Percentiles rank a stretch among this genome's conserved stretches.
These are phyloP conservation scores for Bryconaethiops microstoma DNA, from an alignment of 2,797 vertebrate genomes.

Conservation along the genomic window DNA sequence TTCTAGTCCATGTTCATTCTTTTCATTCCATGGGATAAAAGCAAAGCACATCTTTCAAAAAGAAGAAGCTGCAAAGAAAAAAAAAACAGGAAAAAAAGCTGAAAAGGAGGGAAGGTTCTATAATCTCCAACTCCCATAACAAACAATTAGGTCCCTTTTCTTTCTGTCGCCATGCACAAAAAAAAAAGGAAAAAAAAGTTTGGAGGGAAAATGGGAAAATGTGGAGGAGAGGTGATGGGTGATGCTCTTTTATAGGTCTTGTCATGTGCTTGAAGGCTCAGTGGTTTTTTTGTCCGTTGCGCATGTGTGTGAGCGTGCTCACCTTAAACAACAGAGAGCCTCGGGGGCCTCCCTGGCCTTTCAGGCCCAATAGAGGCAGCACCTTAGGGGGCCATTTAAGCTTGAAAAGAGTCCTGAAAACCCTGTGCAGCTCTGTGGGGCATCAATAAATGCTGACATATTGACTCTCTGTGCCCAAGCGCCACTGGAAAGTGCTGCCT, in stretches of 20 bases:
- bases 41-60: slow-evolving; percentile 59
- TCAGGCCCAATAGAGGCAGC: slow-evolving; percentile 77
- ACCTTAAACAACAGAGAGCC: slow-evolving; percentile 84
- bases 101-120: slow-evolving; percentile 45
- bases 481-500: slow-evolving; percentile 78
- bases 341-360: slow-evolving; percentile 68
- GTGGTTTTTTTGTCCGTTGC: slow-evolving; percentile 66
- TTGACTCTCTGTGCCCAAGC: slow-evolving; percentile 79
- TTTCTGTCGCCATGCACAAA: slow-evolving; percentile 51
- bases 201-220: slow-evolving; percentile 57
- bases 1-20: slow-evolving; percentile 43
- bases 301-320: slow-evolving; percentile 72
- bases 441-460: slow-evolving; percentile 86
- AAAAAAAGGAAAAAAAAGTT: slow-evolving; percentile 31
- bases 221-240: slow-evolving; percentile 67
- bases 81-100: slow-evolving; percentile 26
- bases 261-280: slow-evolving; percentile 74
- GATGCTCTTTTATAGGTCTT: slow-evolving; percentile 78
- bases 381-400: slow-evolving; percentile 82
- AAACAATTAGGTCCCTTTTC: slow-evolving; percentile 66
- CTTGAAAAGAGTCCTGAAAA: slow-evolving; percentile 82
- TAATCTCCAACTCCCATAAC: slow-evolving; percentile 65
- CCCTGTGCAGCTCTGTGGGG: slow-evolving; percentile 76
- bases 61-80: slow-evolving; percentile 55
- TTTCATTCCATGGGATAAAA: slow-evolving; percentile 55